phyloP scores from a whole-genome alignment of 1,140 invertebrate genomes.

The Holcopasites calliopsidis region DNA sequence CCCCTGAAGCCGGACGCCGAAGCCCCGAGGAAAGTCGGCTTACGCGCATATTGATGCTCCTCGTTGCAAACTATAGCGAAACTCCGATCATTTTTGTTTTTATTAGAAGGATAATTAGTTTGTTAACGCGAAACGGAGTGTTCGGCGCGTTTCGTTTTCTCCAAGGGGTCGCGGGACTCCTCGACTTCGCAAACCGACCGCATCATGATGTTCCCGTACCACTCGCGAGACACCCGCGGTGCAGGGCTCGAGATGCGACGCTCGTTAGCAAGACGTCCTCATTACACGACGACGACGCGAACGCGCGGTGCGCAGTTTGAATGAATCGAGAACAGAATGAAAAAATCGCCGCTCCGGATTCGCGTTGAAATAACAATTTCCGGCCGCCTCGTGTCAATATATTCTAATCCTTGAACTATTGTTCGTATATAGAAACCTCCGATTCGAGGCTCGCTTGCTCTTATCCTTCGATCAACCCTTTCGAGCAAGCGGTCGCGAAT shows the following conservation, averaged over 20 bases:
- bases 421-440: too few species aligned
- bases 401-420: too few species aligned
- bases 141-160: background rate
- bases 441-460: slow-evolving; percentile 17
- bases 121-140: background rate
- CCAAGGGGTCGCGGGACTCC: background rate
- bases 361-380: too few species aligned
- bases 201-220: slow-evolving; percentile 58
- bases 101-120: too few species aligned
- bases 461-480: background rate
- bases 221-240: background rate
- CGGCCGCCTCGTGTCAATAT: too few species aligned
- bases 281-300: slow-evolving; percentile 63
- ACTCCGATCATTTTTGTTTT: too few species aligned
- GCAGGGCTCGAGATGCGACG: slow-evolving; percentile 47
- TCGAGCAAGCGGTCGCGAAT: slow-evolving; percentile 15
- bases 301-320: slow-evolving; percentile 52
- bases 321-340: too few species aligned
- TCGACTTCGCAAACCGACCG: slow-evolving; percentile 52
- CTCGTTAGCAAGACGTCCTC: slow-evolving; percentile 68
- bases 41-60: slow-evolving; percentile 74
- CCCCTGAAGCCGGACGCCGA: slow-evolving; percentile 64
- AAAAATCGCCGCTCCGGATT: too few species aligned
- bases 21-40: slow-evolving; percentile 71
- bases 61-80: background rate